These are phyloP conservation scores for Eupleurogrammus muticus DNA, from an alignment of 2,797 vertebrate genomes.

Conservation along the genomic window DNA sequence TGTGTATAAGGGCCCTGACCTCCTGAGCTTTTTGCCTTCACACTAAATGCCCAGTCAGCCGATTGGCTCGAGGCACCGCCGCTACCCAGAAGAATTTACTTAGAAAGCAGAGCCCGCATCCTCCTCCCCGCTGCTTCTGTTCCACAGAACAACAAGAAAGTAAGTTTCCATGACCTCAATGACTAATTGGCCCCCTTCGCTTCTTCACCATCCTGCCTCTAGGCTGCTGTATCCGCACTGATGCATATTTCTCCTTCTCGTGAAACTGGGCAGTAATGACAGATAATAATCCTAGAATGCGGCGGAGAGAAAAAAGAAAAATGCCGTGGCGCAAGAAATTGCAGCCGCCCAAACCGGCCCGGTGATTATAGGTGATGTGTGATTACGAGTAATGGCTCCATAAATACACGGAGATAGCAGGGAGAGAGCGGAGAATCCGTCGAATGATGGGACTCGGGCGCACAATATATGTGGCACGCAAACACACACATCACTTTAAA, in stretches of 20 bases:
- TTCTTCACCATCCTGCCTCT: slow-evolving; percentile 16
- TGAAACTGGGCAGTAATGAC: slow-evolving; percentile 54
- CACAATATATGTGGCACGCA: slow-evolving; percentile 16
- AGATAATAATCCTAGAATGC: slow-evolving; percentile 52
- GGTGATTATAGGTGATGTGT: slow-evolving; percentile 57
- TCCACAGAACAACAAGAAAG: slow-evolving; percentile 39
- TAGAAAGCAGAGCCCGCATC: slow-evolving; percentile 2
- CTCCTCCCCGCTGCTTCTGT: neutral
- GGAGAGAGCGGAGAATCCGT: neutral
- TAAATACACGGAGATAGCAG: slow-evolving; percentile 34
- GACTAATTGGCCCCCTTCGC: slow-evolving; percentile 36
- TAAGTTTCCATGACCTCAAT: slow-evolving; percentile 50
- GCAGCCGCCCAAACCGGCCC: slow-evolving; percentile 13
- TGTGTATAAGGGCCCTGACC: neutral
- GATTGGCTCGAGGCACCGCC: neutral
- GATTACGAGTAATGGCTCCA: slow-evolving; percentile 59
- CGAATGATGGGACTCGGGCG: slow-evolving; percentile 31
- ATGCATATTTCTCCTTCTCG: slow-evolving; percentile 37
- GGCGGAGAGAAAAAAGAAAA: slow-evolving; percentile 33
- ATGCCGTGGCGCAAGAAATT: slow-evolving; percentile 39
- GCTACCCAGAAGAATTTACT: slow-evolving; percentile 17
- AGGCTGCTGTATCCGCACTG: slow-evolving; percentile 8
- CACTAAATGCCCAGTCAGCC: neutral
- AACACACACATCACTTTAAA: slow-evolving; percentile 34
- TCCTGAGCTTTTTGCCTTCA: slow-evolving; percentile 18